Conservation (phyloP, 1,140 invertebrate genomes). For the Cydia strobilella region DNA sequence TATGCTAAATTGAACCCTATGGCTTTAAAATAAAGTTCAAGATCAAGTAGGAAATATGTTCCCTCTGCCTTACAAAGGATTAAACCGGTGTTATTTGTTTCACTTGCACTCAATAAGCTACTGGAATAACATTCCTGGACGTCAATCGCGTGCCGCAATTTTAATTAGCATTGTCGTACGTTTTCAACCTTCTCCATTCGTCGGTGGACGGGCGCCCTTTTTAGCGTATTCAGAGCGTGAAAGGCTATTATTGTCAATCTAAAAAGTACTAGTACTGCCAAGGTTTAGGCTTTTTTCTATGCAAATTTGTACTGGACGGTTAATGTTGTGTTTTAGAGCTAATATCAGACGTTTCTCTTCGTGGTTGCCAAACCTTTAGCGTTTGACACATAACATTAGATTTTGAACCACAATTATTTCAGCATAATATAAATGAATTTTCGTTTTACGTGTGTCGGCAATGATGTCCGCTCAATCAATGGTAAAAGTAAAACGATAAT, state of each 20-base stretch:
- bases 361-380: background rate
- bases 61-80: too few species aligned
- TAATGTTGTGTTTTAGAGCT: background rate
- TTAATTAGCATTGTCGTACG: conserved; percentile 26
- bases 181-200: conserved; percentile 8
- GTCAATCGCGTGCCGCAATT: conserved; percentile 29
- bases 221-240: conserved; percentile 32
- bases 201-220: conserved; percentile 12
- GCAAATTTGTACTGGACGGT: background rate
- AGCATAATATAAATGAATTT: too few species aligned
- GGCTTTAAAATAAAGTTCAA: too few species aligned
- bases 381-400: background rate
- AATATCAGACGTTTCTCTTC: background rate
- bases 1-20: too few species aligned
- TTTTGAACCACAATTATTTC: background rate
- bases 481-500: background rate
- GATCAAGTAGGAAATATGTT: too few species aligned
- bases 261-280: background rate
- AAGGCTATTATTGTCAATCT: conserved; percentile 23
- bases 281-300: background rate
- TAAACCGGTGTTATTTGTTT: background rate
- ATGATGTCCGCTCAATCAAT: background rate
- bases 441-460: background rate
- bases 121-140: background rate
- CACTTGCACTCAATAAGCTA: background rate